Evolutionary conservation across 1,140 invertebrate genomes (phyloP).

Genomic region (Drosophila burlai): DNA sequence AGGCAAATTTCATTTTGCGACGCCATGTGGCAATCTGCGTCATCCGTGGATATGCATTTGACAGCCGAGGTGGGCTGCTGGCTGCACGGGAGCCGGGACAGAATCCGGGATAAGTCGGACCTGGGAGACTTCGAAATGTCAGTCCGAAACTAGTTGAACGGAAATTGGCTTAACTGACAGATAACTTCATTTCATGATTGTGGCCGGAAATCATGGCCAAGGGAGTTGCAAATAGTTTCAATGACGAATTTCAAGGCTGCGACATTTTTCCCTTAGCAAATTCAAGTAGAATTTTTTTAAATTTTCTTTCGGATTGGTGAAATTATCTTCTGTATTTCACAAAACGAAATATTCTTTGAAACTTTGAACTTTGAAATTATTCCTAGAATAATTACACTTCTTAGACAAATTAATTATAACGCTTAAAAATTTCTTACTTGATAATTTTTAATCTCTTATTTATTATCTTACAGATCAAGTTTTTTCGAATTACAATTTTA

Average conservation of each 20-base stretch:
- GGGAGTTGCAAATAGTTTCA: slow-evolving; percentile 3
- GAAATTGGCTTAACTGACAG: slow-evolving; percentile 34
- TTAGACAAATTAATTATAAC: too few species aligned
- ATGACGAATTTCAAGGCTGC: neutral
- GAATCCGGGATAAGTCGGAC: slow-evolving; percentile 7
- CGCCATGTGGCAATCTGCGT: too few species aligned
- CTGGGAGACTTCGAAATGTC: neutral
- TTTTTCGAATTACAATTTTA: neutral
- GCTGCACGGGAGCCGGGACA: neutral
- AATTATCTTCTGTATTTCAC: neutral
- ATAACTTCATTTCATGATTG: slow-evolving; percentile 31
- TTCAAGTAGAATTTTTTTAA: too few species aligned
- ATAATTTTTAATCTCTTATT: neutral
- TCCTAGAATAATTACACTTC: too few species aligned
- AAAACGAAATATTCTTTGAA: neutral
- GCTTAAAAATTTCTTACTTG: too few species aligned
- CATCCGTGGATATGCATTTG: too few species aligned
- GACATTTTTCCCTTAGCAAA: neutral
- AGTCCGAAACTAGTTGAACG: slow-evolving; percentile 16
- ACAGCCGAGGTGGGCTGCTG: too few species aligned
- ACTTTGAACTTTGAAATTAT: neutral
- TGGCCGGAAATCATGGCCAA: neutral
- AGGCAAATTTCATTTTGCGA: too few species aligned
- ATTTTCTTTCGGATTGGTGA: neutral
- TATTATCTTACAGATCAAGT: neutral